phyloP scores from a whole-genome alignment of 2,113 vertebrate species.

The Leuciscus idus region DNA sequence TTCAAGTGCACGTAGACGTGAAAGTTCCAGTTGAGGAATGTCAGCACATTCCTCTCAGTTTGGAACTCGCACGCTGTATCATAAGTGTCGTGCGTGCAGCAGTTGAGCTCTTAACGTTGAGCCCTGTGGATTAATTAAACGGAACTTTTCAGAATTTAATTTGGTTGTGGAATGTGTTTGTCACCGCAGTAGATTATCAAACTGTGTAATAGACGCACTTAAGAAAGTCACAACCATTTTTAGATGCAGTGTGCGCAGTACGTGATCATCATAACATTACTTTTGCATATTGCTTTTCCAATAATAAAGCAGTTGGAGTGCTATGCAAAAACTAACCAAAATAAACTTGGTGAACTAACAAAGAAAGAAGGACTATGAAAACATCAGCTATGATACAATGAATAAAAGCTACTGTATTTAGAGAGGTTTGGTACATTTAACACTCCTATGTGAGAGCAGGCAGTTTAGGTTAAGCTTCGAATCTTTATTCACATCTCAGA shows the following conservation, averaged over 20 bases:
- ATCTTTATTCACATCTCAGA: slow-evolving; percentile 18
- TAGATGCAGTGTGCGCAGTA: background rate
- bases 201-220: background rate
- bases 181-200: background rate
- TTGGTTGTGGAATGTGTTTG: background rate
- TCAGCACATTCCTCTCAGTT: too few species aligned
- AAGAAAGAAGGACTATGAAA: background rate
- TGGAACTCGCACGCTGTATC: too few species aligned
- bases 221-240: background rate
- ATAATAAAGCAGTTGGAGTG: background rate
- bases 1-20: too few species aligned
- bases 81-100: too few species aligned
- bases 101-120: too few species aligned
- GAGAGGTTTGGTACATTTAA: background rate
- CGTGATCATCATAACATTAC: too few species aligned
- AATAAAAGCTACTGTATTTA: slow-evolving; percentile 1
- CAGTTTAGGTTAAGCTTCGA: slow-evolving; percentile 22
- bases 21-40: too few species aligned
- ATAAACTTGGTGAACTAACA: background rate
- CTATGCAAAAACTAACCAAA: background rate
- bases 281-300: background rate
- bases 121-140: background rate
- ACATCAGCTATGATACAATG: background rate
- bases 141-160: background rate
- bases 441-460: background rate